A percentile compares a stretch with the other conserved stretches of the same genome.
Conservation (phyloP, 2,797 vertebrate species). For the Pangasius larnaudii region DNA sequence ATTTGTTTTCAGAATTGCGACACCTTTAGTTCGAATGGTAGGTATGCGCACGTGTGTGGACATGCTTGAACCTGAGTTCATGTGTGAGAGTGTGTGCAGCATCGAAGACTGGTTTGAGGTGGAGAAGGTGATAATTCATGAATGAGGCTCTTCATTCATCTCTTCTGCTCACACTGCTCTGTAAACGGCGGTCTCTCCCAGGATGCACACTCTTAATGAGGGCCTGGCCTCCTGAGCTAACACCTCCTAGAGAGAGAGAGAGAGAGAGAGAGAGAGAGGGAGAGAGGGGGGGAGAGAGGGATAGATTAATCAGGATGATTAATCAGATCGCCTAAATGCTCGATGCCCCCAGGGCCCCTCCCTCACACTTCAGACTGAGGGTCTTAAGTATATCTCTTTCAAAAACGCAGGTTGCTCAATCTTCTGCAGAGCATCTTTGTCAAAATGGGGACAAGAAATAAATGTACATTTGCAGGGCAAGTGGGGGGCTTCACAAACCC, state of each 20-base stretch:
- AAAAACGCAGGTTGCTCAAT: constrained; percentile 51
- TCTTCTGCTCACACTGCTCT: constrained; percentile 35
- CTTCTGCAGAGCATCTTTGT: constrained; percentile 49
- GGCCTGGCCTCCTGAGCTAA: constrained; percentile 52
- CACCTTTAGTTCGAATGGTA: not conserved
- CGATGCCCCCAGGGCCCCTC: constrained; percentile 43
- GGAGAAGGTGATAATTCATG: constrained; percentile 56
- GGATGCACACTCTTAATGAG: constrained; percentile 48
- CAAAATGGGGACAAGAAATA: constrained; percentile 39
- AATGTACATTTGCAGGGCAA: constrained; percentile 29
- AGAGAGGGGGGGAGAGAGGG: constrained; percentile 30
- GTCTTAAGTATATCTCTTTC: constrained; percentile 54
- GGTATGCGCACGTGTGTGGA: not conserved
- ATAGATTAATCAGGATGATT: constrained; percentile 54
- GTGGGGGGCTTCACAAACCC: not conserved
- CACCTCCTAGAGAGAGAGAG: constrained; percentile 42
- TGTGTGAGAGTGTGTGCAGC: constrained; percentile 10
- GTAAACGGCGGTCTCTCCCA: constrained; percentile 49
- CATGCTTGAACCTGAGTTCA: not conserved
- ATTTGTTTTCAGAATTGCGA: constrained; percentile 19
- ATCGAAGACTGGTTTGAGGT: constrained; percentile 24
- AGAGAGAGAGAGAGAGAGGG: constrained; percentile 21
- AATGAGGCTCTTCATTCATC: constrained; percentile 55
- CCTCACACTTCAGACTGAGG: constrained; percentile 47
- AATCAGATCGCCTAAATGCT: constrained; percentile 61